phyloP scores from a whole-genome alignment of 2,113 vertebrate genomes.

The Crypturellus undulatus region DNA sequence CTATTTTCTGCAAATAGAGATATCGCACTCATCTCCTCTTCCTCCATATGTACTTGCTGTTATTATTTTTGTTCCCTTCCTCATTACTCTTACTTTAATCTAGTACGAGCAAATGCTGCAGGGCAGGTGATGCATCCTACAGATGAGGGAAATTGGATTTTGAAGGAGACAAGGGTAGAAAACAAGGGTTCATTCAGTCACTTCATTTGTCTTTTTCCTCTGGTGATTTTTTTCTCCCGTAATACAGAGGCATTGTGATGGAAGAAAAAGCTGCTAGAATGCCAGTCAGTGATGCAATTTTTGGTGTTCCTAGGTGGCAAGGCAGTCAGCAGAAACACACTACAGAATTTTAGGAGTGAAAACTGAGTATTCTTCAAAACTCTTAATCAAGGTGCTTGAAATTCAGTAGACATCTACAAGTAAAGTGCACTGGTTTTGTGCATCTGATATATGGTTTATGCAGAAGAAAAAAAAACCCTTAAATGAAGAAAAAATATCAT shows the following conservation, averaged over 20 bases:
- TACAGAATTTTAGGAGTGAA: neutral
- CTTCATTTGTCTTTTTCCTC: neutral
- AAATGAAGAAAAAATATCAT: neutral
- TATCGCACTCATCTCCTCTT: neutral
- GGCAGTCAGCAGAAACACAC: neutral
- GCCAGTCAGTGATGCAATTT: neutral
- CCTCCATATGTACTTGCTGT: neutral
- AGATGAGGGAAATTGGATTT: neutral
- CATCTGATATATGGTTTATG: neutral
- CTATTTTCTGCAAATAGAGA: neutral
- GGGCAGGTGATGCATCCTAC: neutral
- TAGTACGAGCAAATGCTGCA: neutral
- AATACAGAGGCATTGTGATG: accelerated
- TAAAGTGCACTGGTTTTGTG: accelerated
- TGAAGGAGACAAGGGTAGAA: neutral
- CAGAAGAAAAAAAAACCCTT: neutral
- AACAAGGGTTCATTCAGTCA: neutral
- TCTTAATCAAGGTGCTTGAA: neutral
- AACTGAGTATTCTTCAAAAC: neutral
- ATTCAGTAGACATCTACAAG: neutral
- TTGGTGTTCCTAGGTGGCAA: neutral
- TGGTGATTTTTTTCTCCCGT: neutral
- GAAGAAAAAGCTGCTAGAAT: neutral
- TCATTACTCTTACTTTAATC: neutral
- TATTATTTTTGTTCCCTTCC: neutral